Base-by-base conservation (phyloP, 2,113 vertebrate genomes). In the Ageneiosus marmoratus region DNA sequence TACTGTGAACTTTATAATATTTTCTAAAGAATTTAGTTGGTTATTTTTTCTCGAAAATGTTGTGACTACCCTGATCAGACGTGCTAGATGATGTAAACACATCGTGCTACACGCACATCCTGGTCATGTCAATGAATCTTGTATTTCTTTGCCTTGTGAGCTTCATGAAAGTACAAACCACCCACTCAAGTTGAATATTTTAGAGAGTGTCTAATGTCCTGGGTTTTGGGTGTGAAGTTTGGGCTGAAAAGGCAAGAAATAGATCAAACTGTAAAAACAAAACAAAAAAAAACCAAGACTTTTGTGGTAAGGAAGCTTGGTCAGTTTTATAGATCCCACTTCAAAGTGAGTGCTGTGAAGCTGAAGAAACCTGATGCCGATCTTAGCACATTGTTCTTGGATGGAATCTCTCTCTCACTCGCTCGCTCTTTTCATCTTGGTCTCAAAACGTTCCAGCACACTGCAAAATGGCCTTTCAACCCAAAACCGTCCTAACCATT, bases 381-480 rank as follows among this genome's bases (percentile, higher is more conserved):
- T 74, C 55, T 74, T 75, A 75, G 80, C 56, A 75, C 55, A 51
- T 62, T 75, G 70, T 82, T 82, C 80, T 82, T 20, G 48, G 18
- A 13, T 73, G 32, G 41, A 75, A 27, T 74, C 55, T 34, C 76
- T 51, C 1, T 65, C 72, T 76, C 20, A 53, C 5, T 65, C 24
- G 65, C 81, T 76, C 20, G 77, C 51, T 65, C 58, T 77, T 72
- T 79, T 50, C n/a, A 60, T 70, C 65, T 34, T 27, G 34, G 41
- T 20, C 53, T 70, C 44, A 18, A 55, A 55, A 83, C 76, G 63
- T 83, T 83, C 63, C 32, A 78, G 53, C 82, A 44, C 37, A 58
- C 50, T 15, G 48, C 13, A 41, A 79, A 67, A 18, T 5, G 27
- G 18, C 51, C 41, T 65, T 84, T 58, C 82, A 63, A 16, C 20